Percentiles rank a stretch among this genome's conserved stretches.
Conservation (phyloP, 2,113 vertebrate genomes). For the Deroptyus accipitrinus region DNA sequence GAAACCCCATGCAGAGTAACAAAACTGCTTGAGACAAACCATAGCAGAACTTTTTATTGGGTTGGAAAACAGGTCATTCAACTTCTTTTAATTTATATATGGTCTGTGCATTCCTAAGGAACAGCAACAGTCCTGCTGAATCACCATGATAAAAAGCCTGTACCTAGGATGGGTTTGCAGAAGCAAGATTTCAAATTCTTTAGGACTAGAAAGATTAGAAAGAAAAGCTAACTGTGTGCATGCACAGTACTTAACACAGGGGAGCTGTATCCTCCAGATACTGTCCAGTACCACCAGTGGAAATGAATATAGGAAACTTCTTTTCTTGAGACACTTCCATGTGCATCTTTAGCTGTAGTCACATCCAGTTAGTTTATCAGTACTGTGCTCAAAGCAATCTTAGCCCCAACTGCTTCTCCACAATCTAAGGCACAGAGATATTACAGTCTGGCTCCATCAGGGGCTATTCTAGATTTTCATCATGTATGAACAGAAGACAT, state of each 20-base stretch:
- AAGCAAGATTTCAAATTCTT: not conserved
- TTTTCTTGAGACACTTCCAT: not conserved
- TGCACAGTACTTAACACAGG: not conserved
- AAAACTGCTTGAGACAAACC: not conserved
- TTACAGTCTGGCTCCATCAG: not conserved
- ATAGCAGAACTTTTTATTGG: not conserved
- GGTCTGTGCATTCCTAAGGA: not conserved
- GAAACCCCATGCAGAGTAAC: not conserved
- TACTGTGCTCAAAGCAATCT: not conserved
- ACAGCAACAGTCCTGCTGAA: constrained; percentile 9
- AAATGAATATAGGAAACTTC: not conserved
- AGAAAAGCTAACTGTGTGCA: not conserved
- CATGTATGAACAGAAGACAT: not conserved
- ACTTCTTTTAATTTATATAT: not conserved
- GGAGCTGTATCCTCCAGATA: not conserved
- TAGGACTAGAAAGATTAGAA: not conserved
- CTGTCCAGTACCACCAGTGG: not conserved
- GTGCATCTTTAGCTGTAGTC: not conserved
- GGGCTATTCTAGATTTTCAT: not conserved
- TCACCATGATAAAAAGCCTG: not conserved
- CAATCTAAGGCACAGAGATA: not conserved
- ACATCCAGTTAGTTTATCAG: not conserved
- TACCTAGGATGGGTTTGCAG: constrained; percentile 10
- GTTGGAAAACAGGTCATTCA: not conserved
- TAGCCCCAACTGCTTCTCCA: not conserved